Evolutionary conservation across 1,140 invertebrate genomes (phyloP), one percentile per base, ranked within the genome.

Genomic region (Ephestia elutella): DNA sequence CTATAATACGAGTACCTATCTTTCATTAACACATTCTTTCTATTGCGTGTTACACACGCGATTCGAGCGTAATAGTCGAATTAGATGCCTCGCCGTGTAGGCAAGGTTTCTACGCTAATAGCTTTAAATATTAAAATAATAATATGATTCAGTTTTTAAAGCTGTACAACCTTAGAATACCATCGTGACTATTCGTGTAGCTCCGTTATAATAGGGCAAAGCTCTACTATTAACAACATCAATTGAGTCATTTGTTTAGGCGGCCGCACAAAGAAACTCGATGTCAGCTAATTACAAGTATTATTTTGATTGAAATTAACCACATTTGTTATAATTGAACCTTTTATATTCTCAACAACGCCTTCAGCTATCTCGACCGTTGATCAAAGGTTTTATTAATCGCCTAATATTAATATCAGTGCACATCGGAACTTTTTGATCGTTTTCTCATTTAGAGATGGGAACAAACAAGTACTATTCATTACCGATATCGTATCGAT

Each of bases 291-390:
- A 82, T 85, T 82, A 81, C 72, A 57, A 68, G 71, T 72, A 82
- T 80, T 84, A 81, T 85, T 44, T 80, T 82, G 82, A 85, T 82
- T 80, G 78, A 78, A 85, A 80, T 76, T 80, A 80, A 65, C 75
- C 72, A 76, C 75, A 80, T 80, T 77, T 73, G 73, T 81, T 81
- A 80, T 75, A 79, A 80, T 76, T 75, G 70, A 70, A 74, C 72
- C 74, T 75, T 78, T 82, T 73, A 73, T 70, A 71, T 71, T 72
- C 70, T 65, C 60, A 68, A 65, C 59, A 74, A 56, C 63, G 74
- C 74, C 68, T 56, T 54, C 60, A 62, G 76, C 68, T 49, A 65
- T 68, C 61, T 62, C 63, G 68, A 60, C 30, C 57, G 68, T 64
- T 73, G 66, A 75, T 74, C 73, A 75, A 76, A 83, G 73, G 65